Conservation (phyloP, 2,888 invertebrate genomes). For the Odontocerum albicorne region DNA sequence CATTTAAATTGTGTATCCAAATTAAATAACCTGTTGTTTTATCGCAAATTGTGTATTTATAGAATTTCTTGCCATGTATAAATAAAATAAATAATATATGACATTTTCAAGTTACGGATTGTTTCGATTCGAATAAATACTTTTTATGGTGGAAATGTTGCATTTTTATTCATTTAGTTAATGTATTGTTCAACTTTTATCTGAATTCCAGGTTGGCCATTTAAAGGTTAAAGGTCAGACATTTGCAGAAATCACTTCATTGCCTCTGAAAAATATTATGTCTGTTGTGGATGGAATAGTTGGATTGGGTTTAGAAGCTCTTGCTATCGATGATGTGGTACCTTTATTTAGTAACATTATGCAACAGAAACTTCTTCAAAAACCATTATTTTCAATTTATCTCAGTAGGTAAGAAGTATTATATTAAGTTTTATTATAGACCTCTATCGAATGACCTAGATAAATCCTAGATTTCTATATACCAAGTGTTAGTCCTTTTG, state of each 20-base stretch:
- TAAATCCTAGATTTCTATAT: too few species aligned
- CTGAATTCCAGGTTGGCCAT: conserved; percentile 53
- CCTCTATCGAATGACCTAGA: too few species aligned
- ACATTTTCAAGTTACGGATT: too few species aligned
- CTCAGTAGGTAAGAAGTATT: conserved; percentile 65
- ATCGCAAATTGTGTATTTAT: too few species aligned
- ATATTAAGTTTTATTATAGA: too few species aligned
- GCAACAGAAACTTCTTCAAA: conserved; percentile 50
- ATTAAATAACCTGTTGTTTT: too few species aligned
- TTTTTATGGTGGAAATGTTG: too few species aligned
- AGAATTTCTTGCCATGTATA: too few species aligned
- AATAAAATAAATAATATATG: too few species aligned
- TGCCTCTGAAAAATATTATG: conserved; percentile 66
- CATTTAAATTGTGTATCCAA: too few species aligned
- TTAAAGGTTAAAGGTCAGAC: conserved; percentile 60
- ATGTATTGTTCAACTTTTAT: background rate
- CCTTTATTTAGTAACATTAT: conserved; percentile 70
- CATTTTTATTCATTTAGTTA: background rate
- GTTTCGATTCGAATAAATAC: too few species aligned
- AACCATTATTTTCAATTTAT: conserved; percentile 69
- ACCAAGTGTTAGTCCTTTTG: too few species aligned
- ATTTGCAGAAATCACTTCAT: conserved; percentile 69
- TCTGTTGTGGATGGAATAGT: conserved; percentile 73
- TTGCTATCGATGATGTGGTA: conserved; percentile 56
- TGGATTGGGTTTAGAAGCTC: conserved; percentile 61